A percentile compares a stretch with the other conserved stretches of the same genome.
Evolutionary conservation across 2,797 vertebrate genomes (phyloP).

Genomic region (Pachyuromys duprasi): DNA sequence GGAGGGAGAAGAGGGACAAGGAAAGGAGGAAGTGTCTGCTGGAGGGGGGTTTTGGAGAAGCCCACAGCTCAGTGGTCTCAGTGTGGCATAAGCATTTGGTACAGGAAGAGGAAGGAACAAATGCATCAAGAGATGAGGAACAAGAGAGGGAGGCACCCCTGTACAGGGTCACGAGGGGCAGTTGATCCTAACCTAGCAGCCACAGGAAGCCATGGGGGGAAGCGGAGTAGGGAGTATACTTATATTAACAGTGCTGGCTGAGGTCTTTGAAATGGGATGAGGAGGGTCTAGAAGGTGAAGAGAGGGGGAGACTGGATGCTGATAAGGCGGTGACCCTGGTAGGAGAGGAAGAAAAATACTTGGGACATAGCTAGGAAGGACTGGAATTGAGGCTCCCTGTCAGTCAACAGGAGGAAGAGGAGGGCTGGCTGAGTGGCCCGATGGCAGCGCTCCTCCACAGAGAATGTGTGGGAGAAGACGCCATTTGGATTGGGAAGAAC

Average conservation of each 20-base stretch:
- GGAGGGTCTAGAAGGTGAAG: background rate
- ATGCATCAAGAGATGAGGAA: background rate
- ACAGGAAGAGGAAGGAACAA: background rate
- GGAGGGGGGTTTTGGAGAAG: background rate
- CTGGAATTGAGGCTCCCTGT: background rate
- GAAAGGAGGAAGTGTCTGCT: background rate
- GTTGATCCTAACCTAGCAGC: background rate
- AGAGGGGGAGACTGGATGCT: background rate
- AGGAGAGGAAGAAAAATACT: background rate
- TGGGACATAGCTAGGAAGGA: background rate
- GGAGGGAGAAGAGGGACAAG: background rate
- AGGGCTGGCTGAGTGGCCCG: background rate
- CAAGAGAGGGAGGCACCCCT: background rate
- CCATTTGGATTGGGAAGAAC: background rate
- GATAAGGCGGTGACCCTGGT: background rate
- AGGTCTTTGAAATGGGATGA: background rate
- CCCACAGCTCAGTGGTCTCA: background rate
- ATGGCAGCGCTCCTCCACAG: background rate
- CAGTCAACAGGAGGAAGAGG: background rate
- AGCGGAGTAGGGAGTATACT: background rate
- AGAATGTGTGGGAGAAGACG: background rate
- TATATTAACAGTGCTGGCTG: background rate
- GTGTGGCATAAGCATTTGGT: background rate
- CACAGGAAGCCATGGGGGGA: background rate
- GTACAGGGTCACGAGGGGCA: background rate